Evolutionary conservation across 2,113 vertebrate genomes (phyloP), one percentile per base, ranked within the genome.

Genomic region (Malurus alboscapulatus): DNA sequence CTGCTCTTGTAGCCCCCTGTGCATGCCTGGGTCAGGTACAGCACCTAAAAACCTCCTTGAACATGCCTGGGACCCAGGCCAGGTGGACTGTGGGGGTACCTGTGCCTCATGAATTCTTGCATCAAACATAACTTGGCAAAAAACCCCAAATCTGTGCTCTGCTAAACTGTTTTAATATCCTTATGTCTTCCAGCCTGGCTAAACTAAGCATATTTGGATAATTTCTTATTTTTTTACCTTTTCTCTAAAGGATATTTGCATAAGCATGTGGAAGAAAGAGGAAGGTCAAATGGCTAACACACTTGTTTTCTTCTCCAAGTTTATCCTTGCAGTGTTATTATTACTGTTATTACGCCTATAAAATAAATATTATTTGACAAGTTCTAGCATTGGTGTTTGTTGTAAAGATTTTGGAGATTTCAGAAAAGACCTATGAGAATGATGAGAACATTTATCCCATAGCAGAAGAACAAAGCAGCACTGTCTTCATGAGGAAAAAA

Each of bases 71-170:
- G 32, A 44, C 34, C n/a, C 50, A 20, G 47, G 62, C 50, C 71
- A 73, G 77, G 50, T 38, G 66, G 6, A 32, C 48, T 26, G 17
- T 34, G 15, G 67, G 51, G 68, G 22, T 72, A 42, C 73, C 44
- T 66, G 0, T 55, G 74, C 30, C 30, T 54, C 29, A 4, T 12
- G 22, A 50, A 58, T 17, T 45, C 32, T n/a, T 85, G 7, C 32
- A 22, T 68, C 53, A 73, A 84, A 42, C 42, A 20, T n/a, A 78
- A 30, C 22, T 84, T 77, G 66, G 30, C 50, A 76, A 80, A 69
- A n/a, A 1, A 0, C 0, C 29, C 12, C 19, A 24, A 26, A 47
- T 50, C 34, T 82, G 14, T 72, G 14, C 42, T 91, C 32, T 71
- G 29, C 58, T 84, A 22, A 68, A 68, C 14, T 76, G 30, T 50